Conservation (phyloP, 2,888 invertebrate genomes). For the Philonicus albiceps region DNA sequence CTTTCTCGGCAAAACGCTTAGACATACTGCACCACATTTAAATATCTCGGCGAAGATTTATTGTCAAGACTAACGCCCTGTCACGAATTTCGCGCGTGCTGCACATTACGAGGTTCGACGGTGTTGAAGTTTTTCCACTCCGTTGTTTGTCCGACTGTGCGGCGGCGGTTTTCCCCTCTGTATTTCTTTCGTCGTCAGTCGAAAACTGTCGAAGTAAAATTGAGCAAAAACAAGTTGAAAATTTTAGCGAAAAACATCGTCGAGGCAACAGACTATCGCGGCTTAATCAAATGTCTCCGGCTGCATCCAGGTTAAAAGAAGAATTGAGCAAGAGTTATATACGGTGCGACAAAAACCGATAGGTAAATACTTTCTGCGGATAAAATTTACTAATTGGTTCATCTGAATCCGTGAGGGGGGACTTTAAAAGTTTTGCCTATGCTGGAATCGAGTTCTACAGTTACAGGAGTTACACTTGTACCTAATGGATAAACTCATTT, state of each 20-base stretch:
- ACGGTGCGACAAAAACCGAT: constrained; percentile 12
- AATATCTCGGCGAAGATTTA: constrained; percentile 53
- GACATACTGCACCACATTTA: constrained; percentile 53
- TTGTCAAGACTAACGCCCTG: constrained; percentile 55
- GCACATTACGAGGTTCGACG: constrained; percentile 51
- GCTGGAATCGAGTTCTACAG: not conserved
- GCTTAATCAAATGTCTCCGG: constrained; percentile 8
- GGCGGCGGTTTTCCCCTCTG: not conserved
- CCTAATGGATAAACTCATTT: too few species aligned
- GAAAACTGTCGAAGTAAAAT: constrained; percentile 31
- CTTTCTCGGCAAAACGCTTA: constrained; percentile 4
- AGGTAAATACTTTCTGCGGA: not conserved
- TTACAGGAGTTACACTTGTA: too few species aligned
- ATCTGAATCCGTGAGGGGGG: not conserved
- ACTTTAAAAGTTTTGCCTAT: not conserved
- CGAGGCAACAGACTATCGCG: not conserved
- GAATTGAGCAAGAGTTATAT: constrained; percentile 20
- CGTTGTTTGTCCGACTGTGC: not conserved
- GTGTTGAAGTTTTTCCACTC: constrained; percentile 44
- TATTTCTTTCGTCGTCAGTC: not conserved
- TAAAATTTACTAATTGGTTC: constrained; percentile 12
- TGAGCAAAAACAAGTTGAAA: constrained; percentile 3
- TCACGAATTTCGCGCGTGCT: constrained; percentile 56
- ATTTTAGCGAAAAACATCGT: constrained; percentile 22
- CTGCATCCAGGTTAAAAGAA: constrained; percentile 7